A percentile compares a stretch with the other conserved stretches of the same genome.
Evolutionary conservation across 2,113 vertebrate species (phyloP).

Genomic region (Phocoena phocoena): DNA sequence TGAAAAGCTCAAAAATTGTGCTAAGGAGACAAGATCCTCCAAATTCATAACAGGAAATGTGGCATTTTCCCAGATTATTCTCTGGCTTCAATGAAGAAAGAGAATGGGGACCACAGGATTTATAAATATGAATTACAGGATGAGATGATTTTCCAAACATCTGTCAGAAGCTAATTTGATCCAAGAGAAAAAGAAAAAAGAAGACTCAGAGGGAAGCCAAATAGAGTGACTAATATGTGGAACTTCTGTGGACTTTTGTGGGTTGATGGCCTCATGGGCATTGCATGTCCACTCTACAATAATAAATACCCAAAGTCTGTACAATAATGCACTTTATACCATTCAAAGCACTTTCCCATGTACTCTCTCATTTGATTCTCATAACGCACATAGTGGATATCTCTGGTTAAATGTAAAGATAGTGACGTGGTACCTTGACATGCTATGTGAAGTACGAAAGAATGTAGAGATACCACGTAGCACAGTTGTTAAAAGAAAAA

Average conservation of each 20-base stretch:
- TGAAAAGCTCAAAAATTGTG: conserved; percentile 58
- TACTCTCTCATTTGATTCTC: neutral
- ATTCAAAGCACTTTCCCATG: neutral
- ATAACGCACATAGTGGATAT: neutral
- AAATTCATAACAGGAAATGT: conserved; percentile 69
- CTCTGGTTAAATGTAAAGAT: neutral
- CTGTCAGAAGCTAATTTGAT: conserved; percentile 72
- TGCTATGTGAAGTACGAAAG: neutral
- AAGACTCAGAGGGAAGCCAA: conserved; percentile 51
- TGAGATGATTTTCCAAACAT: conserved; percentile 75
- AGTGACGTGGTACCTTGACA: neutral
- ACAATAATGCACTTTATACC: neutral
- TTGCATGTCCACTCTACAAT: neutral
- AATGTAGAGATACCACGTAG: neutral
- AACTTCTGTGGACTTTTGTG: neutral
- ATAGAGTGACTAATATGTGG: conserved; percentile 20
- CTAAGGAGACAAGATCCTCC: conserved; percentile 64
- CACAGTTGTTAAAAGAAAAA: neutral
- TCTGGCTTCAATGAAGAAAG: conserved; percentile 67
- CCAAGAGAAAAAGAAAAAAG: conserved; percentile 38
- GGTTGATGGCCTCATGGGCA: neutral
- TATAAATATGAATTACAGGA: conserved; percentile 78
- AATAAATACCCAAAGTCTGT: conserved; percentile 9
- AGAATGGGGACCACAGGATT: conserved; percentile 72
- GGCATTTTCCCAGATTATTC: conserved; percentile 71